Percentiles rank a stretch among this genome's conserved stretches.
phyloP scores from a whole-genome alignment of 2,888 invertebrate genomes.

The Spisula subtruncata region DNA sequence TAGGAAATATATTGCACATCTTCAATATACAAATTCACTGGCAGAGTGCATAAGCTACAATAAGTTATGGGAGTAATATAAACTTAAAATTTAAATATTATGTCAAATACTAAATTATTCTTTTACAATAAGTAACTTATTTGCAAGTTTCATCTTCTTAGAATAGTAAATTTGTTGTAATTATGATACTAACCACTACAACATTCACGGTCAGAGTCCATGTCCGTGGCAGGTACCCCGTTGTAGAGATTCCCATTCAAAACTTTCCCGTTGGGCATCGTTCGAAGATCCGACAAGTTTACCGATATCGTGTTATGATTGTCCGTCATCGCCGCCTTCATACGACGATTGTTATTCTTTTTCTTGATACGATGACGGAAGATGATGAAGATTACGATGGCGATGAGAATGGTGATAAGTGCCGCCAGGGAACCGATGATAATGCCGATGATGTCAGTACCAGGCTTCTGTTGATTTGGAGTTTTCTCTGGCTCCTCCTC shows the following conservation, averaged over 20 bases:
- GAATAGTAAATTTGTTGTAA: too few relatives aligned
- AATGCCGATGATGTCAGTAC: constrained; percentile 83
- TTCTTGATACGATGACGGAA: constrained; percentile 82
- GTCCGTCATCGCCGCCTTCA: constrained; percentile 82
- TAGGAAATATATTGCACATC: neutral
- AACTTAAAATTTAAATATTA: neutral
- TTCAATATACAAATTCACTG: neutral
- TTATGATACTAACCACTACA: constrained; percentile 63
- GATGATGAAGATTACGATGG: constrained; percentile 91
- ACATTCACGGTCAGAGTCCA: constrained; percentile 85
- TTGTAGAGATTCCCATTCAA: constrained; percentile 88
- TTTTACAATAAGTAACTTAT: too few relatives aligned
- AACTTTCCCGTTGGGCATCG: constrained; percentile 82
- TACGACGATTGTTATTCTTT: constrained; percentile 82
- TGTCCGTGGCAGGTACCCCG: constrained; percentile 87
- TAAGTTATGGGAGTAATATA: too few relatives aligned
- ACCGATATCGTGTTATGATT: constrained; percentile 89
- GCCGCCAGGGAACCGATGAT: constrained; percentile 90
- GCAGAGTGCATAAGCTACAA: neutral
- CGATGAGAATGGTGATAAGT: constrained; percentile 90
- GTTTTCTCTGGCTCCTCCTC: constrained; percentile 60
- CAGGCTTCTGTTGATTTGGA: constrained; percentile 66
- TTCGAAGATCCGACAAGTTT: constrained; percentile 90
- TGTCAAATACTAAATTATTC: neutral
- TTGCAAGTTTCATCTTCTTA: neutral